Conservation (phyloP, 2,113 vertebrate species). For the Cavia aperea region DNA sequence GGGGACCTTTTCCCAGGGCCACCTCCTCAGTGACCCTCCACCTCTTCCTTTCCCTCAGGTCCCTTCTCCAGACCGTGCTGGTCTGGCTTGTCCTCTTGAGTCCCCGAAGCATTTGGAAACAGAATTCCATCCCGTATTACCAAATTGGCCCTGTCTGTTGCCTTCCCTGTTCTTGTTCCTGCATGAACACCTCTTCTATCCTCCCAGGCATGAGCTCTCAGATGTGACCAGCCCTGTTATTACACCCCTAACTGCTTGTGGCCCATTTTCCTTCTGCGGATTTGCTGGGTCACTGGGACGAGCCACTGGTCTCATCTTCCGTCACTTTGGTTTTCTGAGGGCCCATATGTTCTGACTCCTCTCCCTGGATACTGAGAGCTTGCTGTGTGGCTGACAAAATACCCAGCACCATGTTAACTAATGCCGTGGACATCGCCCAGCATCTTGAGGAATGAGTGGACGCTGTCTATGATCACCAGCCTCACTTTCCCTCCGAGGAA, state of each 20-base stretch:
- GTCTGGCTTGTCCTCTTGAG: not conserved
- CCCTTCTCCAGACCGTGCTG: not conserved
- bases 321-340: not conserved
- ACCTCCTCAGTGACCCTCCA: rapidly evolving
- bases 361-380: not conserved
- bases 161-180: not conserved
- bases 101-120: not conserved
- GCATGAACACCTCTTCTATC: not conserved
- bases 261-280: not conserved
- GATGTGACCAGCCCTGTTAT: not conserved
- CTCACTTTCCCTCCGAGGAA: not conserved
- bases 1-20: not conserved
- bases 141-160: not conserved
- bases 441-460: not conserved
- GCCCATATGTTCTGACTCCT: rapidly evolving
- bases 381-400: not conserved
- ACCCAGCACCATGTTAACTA: not conserved
- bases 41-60: not conserved
- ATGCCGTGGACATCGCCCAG: not conserved
- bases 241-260: not conserved
- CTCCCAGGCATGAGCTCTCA: not conserved
- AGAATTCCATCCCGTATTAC: not conserved
- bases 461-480: not conserved
- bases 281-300: not conserved
- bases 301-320: not conserved